Conservation (phyloP, 1,140 invertebrate species). For the Eciton burchellii region DNA sequence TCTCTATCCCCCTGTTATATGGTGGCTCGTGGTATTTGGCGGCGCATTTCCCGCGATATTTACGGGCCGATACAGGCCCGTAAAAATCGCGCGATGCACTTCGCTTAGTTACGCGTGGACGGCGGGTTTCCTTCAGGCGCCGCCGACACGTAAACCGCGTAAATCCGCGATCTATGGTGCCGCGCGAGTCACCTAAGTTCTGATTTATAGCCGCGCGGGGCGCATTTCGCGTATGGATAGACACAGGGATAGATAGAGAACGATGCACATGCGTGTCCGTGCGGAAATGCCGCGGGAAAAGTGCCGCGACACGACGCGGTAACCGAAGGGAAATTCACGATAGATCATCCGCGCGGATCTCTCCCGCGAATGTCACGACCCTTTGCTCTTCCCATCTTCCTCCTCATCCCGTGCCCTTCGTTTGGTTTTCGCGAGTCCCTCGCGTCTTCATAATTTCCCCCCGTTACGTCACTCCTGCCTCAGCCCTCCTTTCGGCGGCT, state of each 20-base stretch:
- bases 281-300: slow-evolving; percentile 66
- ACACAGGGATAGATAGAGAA: slow-evolving; percentile 47
- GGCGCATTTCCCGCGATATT: slow-evolving; percentile 24
- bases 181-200: slow-evolving; percentile 51
- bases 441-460: slow-evolving; percentile 43
- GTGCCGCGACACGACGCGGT: slow-evolving; percentile 67
- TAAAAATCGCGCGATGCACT: slow-evolving; percentile 51
- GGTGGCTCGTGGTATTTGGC: neutral
- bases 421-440: slow-evolving; percentile 13
- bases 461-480: slow-evolving; percentile 9
- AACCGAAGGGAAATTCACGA: slow-evolving; percentile 79
- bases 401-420: slow-evolving; percentile 41
- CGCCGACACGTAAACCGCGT: slow-evolving; percentile 54
- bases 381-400: slow-evolving; percentile 18
- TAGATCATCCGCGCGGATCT: slow-evolving; percentile 77
- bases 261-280: slow-evolving; percentile 21
- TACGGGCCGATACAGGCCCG: slow-evolving; percentile 43
- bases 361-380: slow-evolving; percentile 69
- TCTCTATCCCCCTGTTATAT: neutral
- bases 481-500: neutral
- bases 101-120: slow-evolving; percentile 49
- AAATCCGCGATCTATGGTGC: slow-evolving; percentile 56
- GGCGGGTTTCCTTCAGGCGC: slow-evolving; percentile 40
- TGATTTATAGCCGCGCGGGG: slow-evolving; percentile 50
- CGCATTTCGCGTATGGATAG: slow-evolving; percentile 43